Conservation (phyloP, 2,797 vertebrate species). For the Sitta carolinensis region DNA sequence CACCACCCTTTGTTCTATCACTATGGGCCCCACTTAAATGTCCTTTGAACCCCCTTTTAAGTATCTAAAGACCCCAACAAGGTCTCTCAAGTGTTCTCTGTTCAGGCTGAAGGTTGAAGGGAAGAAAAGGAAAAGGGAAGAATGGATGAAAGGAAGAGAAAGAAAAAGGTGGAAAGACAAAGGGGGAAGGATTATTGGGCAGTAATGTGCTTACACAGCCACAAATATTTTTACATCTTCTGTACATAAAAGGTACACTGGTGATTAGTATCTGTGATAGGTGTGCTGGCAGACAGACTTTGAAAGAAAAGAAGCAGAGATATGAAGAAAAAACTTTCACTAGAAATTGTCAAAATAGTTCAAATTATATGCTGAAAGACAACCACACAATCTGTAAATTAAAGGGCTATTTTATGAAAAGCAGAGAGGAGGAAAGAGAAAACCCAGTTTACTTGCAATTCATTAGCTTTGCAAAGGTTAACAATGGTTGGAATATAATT, state of each 20-base stretch:
- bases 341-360: background rate
- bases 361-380: background rate
- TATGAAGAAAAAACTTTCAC: background rate
- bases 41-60: background rate
- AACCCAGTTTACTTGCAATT: background rate
- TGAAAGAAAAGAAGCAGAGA: background rate
- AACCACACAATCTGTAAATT: background rate
- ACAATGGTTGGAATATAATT: background rate
- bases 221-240: background rate
- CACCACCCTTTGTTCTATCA: rapidly evolving
- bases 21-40: background rate
- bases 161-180: background rate
- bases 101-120: background rate
- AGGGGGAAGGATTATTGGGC: background rate
- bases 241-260: background rate
- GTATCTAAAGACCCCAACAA: rapidly evolving
- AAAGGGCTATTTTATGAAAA: background rate
- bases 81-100: background rate
- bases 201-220: background rate
- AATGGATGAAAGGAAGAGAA: background rate
- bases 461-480: constrained; percentile 36
- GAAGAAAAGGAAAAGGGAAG: background rate
- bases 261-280: background rate
- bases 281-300: background rate
- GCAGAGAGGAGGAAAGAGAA: background rate